These are phyloP conservation scores for Sebastes iracundus DNA, from an alignment of 2,797 vertebrate genomes.

Conservation along the genomic window DNA sequence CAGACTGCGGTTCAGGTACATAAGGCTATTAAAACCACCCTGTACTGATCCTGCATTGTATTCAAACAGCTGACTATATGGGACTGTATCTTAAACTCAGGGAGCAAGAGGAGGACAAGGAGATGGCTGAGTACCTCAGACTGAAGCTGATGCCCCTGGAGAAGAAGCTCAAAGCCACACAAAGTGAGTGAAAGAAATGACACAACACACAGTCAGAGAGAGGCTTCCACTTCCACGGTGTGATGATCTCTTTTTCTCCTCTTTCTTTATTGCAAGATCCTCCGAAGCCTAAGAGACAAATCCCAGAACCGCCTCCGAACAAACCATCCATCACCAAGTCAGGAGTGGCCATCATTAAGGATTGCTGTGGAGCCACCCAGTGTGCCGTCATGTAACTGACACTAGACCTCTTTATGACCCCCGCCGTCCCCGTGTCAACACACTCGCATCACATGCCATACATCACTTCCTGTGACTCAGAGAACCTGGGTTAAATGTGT, in stretches of 20 bases:
- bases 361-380: constrained; percentile 96
- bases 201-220: neutral
- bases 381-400: constrained; percentile 91
- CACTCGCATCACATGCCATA: constrained; percentile 7
- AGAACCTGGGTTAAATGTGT: constrained; percentile 27
- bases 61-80: neutral
- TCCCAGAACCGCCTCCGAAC: constrained; percentile 88
- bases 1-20: neutral
- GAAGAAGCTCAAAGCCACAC: constrained; percentile 86
- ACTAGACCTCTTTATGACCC: constrained; percentile 1
- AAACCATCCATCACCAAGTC: constrained; percentile 94
- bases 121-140: constrained; percentile 96
- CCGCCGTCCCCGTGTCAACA: neutral
- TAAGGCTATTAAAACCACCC: neutral
- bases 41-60: neutral
- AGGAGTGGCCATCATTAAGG: constrained; percentile 93
- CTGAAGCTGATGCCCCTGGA: constrained; percentile 95
- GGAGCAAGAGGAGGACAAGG: constrained; percentile 97
- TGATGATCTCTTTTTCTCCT: neutral
- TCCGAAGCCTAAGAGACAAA: constrained; percentile 88
- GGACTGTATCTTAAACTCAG: constrained; percentile 69
- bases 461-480: constrained; percentile 45
- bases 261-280: constrained; percentile 77
- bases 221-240: neutral
- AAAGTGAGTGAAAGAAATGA: constrained; percentile 83